phyloP scores from a whole-genome alignment of 2,888 invertebrate species.

The Phaedon cochleariae region DNA sequence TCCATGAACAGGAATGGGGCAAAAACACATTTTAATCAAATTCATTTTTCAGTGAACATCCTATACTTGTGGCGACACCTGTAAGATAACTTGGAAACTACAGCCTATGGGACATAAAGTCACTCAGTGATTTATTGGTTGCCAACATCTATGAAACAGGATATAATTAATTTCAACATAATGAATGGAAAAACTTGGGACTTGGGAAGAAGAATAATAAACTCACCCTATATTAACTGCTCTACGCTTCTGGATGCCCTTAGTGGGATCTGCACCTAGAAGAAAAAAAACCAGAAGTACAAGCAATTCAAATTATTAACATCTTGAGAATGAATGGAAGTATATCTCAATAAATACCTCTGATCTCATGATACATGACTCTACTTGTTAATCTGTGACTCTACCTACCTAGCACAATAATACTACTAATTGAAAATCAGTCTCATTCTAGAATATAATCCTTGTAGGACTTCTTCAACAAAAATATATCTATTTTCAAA shows the following conservation, averaged over 20 bases:
- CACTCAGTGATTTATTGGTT: conserved; percentile 17
- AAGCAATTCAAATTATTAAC: conserved; percentile 2
- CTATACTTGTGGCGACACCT: conserved; percentile 17
- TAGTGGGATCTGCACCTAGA: conserved; percentile 81
- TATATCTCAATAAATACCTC: too few relatives aligned
- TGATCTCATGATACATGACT: too few relatives aligned
- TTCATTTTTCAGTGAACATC: conserved; percentile 6
- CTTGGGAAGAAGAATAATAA: conserved; percentile 24
- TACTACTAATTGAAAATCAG: background rate
- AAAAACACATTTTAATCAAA: background rate
- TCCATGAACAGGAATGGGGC: conserved; percentile 35
- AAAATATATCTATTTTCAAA: background rate
- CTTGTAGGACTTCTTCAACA: too few relatives aligned
- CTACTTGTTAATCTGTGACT: too few relatives aligned
- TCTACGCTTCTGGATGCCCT: conserved; percentile 82
- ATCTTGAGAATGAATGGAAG: background rate
- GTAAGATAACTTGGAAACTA: background rate
- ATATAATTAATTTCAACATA: conserved; percentile 4
- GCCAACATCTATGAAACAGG: conserved; percentile 2
- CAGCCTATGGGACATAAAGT: background rate
- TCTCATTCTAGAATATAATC: too few relatives aligned
- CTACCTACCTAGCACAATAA: too few relatives aligned
- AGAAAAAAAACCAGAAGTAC: conserved; percentile 45
- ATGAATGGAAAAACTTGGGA: background rate
- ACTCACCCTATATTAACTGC: conserved; percentile 84